Evolutionary conservation across 2,113 vertebrate species (phyloP), one percentile per base, ranked within the genome.

Genomic region (Elachura formosa): DNA sequence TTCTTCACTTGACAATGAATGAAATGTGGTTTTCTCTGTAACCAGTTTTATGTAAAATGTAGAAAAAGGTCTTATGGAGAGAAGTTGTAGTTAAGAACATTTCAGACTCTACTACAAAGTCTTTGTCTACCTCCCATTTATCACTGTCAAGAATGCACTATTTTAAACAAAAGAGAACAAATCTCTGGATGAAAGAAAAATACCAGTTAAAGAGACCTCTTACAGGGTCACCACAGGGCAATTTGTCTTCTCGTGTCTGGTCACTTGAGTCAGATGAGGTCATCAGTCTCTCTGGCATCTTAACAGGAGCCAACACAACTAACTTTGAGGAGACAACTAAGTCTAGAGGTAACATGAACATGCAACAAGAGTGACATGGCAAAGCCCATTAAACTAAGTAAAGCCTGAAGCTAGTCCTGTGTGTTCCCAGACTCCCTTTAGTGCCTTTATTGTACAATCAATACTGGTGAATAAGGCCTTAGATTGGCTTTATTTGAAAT

Each of bases 401-500:
- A 84, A 84, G 24, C 41, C 51, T 40, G n/a, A 20, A 76, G 19
- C 13, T 67, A 54, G 46, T 33, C n/a, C 34, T 33, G 25, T 26
- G 26, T 41, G 15, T 49, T 85, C 22, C n/a, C 19, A 83, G 72
- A 24, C n/a, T 80, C 14, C 52, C 34, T 54, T 40, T 43, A 63
- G 11, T n/a, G 25, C 6, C 14, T 85, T 62, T 63, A 20, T 59
- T 1, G 0, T 45, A 63, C 29, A 82, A 90, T 29, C 46, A 36
- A 20, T 76, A 40, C 5, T 51, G 34, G 71, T 0, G 0, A 83
- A 59, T 10, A 11, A 69, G 11, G 22, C 58, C 19, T 46, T 73
- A 62, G 67, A 45, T 79, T 64, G 80, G 26, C 18, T 91, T 69
- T 45, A 90, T 82, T 76, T 94, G 75, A 90, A 85, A 74, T 63